Evolutionary conservation across 2,888 invertebrate species (phyloP).

Genomic region (Trissolcus brochymenae): DNA sequence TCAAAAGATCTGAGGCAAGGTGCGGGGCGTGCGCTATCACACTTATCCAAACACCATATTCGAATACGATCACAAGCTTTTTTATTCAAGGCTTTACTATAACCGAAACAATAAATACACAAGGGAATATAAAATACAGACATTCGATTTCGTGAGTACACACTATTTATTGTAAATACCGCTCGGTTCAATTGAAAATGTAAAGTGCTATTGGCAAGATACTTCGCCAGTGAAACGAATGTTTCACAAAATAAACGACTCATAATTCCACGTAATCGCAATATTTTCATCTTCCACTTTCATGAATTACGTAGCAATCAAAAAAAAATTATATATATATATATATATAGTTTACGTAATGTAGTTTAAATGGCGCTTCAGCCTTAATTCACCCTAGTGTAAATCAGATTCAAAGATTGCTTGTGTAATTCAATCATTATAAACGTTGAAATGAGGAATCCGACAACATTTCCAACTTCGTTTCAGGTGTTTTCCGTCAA

Average conservation of each 20-base stretch:
- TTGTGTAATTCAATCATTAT: slow-evolving; percentile 46
- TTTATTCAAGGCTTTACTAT: slow-evolving; percentile 13
- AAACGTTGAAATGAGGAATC: slow-evolving; percentile 60
- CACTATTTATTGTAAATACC: slow-evolving; percentile 43
- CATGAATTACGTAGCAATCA: slow-evolving; percentile 1
- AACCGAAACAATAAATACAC: not conserved
- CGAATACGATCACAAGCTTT: slow-evolving; percentile 69
- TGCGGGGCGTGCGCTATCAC: slow-evolving; percentile 61
- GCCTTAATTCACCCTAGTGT: not conserved
- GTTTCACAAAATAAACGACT: not conserved
- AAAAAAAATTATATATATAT: too few relatives aligned
- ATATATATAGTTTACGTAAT: slow-evolving; percentile 1
- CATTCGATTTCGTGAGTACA: slow-evolving; percentile 24
- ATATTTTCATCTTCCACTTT: slow-evolving; percentile 17
- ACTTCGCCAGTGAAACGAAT: not conserved
- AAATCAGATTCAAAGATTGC: slow-evolving; percentile 37
- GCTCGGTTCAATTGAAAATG: slow-evolving; percentile 42
- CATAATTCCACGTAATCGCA: not conserved
- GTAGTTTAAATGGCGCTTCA: slow-evolving; percentile 8
- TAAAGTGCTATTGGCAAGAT: slow-evolving; percentile 40
- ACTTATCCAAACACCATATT: slow-evolving; percentile 68
- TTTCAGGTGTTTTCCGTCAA: slow-evolving; percentile 67
- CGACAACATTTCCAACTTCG: slow-evolving; percentile 70
- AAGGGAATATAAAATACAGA: slow-evolving; percentile 12
- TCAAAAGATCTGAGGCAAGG: slow-evolving; percentile 13